Base-by-base conservation (phyloP, 2,888 invertebrate genomes). In the Choristoneura rosaceana region DNA sequence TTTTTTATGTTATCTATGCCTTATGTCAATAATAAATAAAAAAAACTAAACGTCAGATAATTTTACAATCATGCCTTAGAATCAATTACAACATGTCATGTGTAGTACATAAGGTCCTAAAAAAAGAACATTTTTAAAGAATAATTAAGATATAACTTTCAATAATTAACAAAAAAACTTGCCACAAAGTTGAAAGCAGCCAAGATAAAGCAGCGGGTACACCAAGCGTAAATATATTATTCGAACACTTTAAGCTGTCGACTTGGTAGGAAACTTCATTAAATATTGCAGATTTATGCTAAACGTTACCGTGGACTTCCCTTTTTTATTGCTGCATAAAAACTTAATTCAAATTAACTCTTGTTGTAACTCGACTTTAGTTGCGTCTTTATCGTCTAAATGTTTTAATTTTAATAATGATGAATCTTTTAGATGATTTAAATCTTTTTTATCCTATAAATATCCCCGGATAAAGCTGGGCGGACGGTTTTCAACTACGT, bases 261-360 rank as follows among this genome's bases (percentile, higher is more conserved):
- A 80, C 83, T 81, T 80, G 68, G 82, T 80, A 81, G 81, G 78
- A 80, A 87, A 88, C 69, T 76, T 75, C 74, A 68, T 76, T 77
- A 77, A 77, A 75, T 76, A 77, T 77, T 77, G 77, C 75, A 77
- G 77, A 78, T 78, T 76, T 76, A 78, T 78, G 76, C 75, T 74
- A 75, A 75, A 83, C 82, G 84, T 77, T 81, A 77, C 77, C 78
- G 77, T 76, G 80, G 80, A 79, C 81, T 81, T 75, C 75, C 77
- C 80, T 78, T 82, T 83, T 84, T 85, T 86, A 86, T 83, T 79
- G 81, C 83, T 79, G 71, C 84, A 83, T 85, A 85, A 86, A 86
- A 90, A 89, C 86, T 87, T 87, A 90, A 89, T 89, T 87, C 84
- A 84, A 89, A 90, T 91, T 90, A 90, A 90, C 86, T 90, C 84